Conservation (phyloP, 2,113 vertebrate genomes). For the Phainopepla nitens region DNA sequence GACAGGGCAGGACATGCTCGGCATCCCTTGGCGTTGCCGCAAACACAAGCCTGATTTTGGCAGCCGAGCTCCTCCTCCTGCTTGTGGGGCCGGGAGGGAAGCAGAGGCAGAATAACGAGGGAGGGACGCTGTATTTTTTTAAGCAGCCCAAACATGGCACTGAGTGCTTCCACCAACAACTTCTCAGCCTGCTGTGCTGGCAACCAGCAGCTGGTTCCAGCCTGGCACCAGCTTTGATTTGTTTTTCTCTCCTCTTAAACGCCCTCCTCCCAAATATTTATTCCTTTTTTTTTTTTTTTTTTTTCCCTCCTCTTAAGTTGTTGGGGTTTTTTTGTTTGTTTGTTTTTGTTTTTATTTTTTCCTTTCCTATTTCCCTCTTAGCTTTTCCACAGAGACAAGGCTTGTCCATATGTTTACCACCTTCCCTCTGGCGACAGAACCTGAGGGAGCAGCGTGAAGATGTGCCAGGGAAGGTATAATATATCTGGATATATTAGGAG, state of each 20-base stretch:
- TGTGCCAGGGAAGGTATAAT: not conserved
- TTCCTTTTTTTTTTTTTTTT: not conserved
- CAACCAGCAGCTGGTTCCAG: not conserved
- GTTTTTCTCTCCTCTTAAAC: slow-evolving; percentile 1
- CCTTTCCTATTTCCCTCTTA: not conserved
- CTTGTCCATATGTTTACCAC: not conserved
- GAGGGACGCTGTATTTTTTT: not conserved
- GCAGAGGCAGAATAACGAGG: not conserved
- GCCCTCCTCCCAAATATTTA: not conserved
- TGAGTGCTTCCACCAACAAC: not conserved
- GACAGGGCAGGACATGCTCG: accelerated
- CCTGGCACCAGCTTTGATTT: slow-evolving; percentile 4
- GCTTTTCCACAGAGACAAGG: not conserved
- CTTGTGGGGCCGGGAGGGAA: not conserved
- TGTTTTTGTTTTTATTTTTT: not conserved
- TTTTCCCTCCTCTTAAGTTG: not conserved
- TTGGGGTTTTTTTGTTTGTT: not conserved
- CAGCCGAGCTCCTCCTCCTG: not conserved
- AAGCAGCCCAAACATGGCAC: slow-evolving; percentile 9
- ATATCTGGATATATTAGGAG: too few species aligned
- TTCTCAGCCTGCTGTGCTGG: slow-evolving; percentile 3
- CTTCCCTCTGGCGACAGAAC: not conserved
- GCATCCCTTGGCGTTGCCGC: not conserved
- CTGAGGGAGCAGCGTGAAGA: not conserved
- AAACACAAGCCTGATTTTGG: not conserved